Evolutionary conservation across 2,888 invertebrate genomes (phyloP).

Genomic region (Barypeithes pellucidus): DNA sequence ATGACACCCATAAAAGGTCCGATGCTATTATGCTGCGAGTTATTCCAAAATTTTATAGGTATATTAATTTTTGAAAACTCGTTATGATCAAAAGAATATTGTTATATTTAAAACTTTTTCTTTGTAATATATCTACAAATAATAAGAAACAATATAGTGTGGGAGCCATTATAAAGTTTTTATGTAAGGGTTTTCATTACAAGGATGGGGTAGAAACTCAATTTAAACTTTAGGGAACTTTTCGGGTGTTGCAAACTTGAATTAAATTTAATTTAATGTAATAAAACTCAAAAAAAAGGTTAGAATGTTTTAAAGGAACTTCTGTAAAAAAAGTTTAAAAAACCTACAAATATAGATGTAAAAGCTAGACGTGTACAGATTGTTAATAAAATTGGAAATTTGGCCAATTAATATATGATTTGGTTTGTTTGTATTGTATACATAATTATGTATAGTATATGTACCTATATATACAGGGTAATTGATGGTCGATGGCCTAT

Average conservation of each 20-base stretch:
- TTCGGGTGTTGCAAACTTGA: constrained; percentile 16
- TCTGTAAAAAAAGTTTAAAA: neutral
- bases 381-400: too few species aligned
- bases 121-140: neutral
- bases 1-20: too few species aligned
- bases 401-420: too few species aligned
- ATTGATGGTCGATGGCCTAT: too few species aligned
- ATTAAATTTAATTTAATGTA: constrained; percentile 19
- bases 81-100: too few species aligned
- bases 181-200: constrained; percentile 4
- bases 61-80: too few species aligned
- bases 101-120: neutral
- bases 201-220: constrained; percentile 11
- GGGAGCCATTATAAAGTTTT: constrained; percentile 7
- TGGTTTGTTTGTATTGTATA: too few species aligned
- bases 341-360: neutral
- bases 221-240: constrained; percentile 17
- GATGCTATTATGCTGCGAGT: too few species aligned
- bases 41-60: too few species aligned
- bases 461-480: too few species aligned
- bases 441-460: too few species aligned
- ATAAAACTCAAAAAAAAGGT: constrained; percentile 1
- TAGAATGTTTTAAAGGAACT: neutral
- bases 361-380: too few species aligned
- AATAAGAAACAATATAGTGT: neutral